phyloP scores from a whole-genome alignment of 1,140 invertebrate genomes.

The Drosophila aff. region DNA sequence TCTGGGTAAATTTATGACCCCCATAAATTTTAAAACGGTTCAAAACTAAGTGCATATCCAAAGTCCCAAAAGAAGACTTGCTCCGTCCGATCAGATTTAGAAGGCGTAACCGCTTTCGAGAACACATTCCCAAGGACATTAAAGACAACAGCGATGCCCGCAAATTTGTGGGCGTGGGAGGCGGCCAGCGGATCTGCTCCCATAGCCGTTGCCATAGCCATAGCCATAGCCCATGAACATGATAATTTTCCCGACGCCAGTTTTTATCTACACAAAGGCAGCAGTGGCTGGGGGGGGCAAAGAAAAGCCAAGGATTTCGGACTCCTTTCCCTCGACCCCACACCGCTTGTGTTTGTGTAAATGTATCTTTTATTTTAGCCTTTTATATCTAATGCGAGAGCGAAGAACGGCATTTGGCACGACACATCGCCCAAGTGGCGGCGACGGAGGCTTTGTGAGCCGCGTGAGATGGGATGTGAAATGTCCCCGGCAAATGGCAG shows the following conservation, averaged over 20 bases:
- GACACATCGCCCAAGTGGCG: slow-evolving; percentile 80
- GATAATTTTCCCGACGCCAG: slow-evolving; percentile 83
- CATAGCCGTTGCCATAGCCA: slow-evolving; percentile 48
- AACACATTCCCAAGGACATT: slow-evolving; percentile 50
- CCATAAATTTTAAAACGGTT: slow-evolving; percentile 27
- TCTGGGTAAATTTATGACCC: slow-evolving; percentile 17
- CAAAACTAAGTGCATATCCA: slow-evolving; percentile 21
- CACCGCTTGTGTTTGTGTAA: slow-evolving; percentile 64
- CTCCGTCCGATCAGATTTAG: slow-evolving; percentile 17
- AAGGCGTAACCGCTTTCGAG: slow-evolving; percentile 30
- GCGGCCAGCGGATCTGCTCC: slow-evolving; percentile 27
- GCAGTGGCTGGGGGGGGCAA: slow-evolving; percentile 34
- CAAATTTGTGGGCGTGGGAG: slow-evolving; percentile 45
- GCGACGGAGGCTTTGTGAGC: slow-evolving; percentile 44
- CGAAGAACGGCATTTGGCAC: slow-evolving; percentile 74
- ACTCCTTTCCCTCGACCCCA: background rate
- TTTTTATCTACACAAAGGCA: slow-evolving; percentile 78
- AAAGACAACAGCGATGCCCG: slow-evolving; percentile 40
- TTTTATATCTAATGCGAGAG: slow-evolving; percentile 81
- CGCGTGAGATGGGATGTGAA: slow-evolving; percentile 43
- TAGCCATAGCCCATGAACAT: slow-evolving; percentile 72
- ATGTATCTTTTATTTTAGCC: slow-evolving; percentile 84
- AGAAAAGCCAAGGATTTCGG: slow-evolving; percentile 38
- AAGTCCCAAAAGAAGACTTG: background rate
- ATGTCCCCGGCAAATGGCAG: slow-evolving; percentile 74